A percentile compares a stretch with the other conserved stretches of the same genome.
Evolutionary conservation across 2,888 invertebrate species (phyloP).

Genomic region (Seira ritae): DNA sequence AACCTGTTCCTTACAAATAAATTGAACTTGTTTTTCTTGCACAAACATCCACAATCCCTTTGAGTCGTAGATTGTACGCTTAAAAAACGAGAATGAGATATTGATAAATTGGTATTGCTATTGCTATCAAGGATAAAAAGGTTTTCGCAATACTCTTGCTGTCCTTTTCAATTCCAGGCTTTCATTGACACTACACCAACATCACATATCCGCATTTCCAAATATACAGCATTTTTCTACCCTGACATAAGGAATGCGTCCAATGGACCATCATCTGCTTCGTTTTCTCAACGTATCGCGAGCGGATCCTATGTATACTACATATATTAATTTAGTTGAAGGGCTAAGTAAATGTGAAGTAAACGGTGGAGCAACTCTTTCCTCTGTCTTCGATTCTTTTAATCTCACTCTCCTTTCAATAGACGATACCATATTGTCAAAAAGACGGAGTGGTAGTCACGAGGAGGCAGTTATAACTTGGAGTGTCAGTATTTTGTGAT

Average conservation of each 20-base stretch:
- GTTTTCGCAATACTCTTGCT: neutral
- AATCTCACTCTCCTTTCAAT: neutral
- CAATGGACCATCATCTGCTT: conserved; percentile 2
- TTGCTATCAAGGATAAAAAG: neutral
- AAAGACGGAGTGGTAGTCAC: neutral
- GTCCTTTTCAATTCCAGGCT: neutral
- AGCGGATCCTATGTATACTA: too few relatives aligned
- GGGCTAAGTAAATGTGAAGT: conserved; percentile 9
- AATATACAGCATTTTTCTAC: neutral
- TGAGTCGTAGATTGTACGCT: neutral
- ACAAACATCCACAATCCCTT: neutral
- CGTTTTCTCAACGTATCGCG: neutral
- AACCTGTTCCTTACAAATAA: conserved; percentile 8
- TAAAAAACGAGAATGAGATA: conserved; percentile 8
- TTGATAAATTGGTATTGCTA: conserved; percentile 53
- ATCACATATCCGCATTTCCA: neutral
- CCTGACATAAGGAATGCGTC: neutral
- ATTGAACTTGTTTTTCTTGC: conserved; percentile 20
- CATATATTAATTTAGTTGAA: conserved; percentile 12
- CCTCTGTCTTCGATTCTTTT: neutral
- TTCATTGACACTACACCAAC: neutral
- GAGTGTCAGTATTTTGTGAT: conserved; percentile 15
- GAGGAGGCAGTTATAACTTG: neutral
- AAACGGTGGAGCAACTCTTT: neutral
- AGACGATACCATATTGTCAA: conserved; percentile 10